Percentiles rank a stretch among this genome's conserved stretches.
Conservation (phyloP, 2,888 invertebrate genomes). For the Pedicia rivosa region DNA sequence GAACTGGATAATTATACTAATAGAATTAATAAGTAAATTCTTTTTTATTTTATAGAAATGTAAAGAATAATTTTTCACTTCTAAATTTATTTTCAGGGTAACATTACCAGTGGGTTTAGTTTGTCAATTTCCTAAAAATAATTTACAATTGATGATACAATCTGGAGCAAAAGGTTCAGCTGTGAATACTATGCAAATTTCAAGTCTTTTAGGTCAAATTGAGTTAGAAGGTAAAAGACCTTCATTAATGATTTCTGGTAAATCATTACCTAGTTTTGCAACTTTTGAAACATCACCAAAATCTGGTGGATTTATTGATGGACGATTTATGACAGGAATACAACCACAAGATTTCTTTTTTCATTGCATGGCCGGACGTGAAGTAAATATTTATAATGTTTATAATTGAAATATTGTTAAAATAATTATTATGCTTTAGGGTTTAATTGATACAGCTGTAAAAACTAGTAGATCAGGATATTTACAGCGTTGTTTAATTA, state of each 20-base stretch:
- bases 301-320: slow-evolving; percentile 93
- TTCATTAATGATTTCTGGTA: slow-evolving; percentile 75
- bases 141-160: slow-evolving; percentile 95
- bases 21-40: slow-evolving; percentile 60
- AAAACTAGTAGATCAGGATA: slow-evolving; percentile 99
- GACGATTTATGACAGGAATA: slow-evolving; percentile 96
- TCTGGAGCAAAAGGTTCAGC: slow-evolving; percentile 98
- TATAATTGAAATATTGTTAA: slow-evolving; percentile 7
- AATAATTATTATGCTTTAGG: slow-evolving; percentile 32
- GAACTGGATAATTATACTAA: slow-evolving; percentile 73
- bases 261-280: slow-evolving; percentile 81
- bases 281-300: slow-evolving; percentile 76
- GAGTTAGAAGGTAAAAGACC: slow-evolving; percentile 96
- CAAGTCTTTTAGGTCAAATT: slow-evolving; percentile 93
- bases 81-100: slow-evolving; percentile 39
- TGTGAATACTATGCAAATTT: slow-evolving; percentile 97
- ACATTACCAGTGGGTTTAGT: slow-evolving; percentile 69
- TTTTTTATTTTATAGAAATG: no score
- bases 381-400: slow-evolving; percentile 37
- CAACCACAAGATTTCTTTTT: slow-evolving; percentile 97
- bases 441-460: slow-evolving; percentile 98
- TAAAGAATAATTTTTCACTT: not conserved
- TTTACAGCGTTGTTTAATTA: slow-evolving; percentile 89
- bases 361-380: slow-evolving; percentile 99
- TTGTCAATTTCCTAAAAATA: slow-evolving; percentile 82